Base-by-base conservation (phyloP, 2,888 invertebrate species). In the Sepiola atlantica region DNA sequence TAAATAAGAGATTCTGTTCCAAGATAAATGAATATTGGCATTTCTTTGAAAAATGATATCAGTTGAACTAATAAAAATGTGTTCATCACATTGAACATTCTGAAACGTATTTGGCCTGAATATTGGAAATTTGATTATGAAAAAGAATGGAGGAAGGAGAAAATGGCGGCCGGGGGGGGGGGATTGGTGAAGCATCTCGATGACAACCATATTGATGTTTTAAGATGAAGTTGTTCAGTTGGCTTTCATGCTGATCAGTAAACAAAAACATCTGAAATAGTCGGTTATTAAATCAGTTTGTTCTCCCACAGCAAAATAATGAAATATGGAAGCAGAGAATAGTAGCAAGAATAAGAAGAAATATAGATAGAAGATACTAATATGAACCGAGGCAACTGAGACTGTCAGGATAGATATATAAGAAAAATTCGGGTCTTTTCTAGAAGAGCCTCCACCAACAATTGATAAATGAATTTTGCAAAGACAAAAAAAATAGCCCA, bases 61-160 rank as follows among this genome's bases (percentile, higher is more conserved):
- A n/a, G 77, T 77, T 77, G 77, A 77, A 77, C n/a, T 32, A 77
- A 77, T 77, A 32, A 77, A 77, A 77, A n/a, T 77, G n/a, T 77
- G n/a, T 77, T 77, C 77, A 77, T 77, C 77, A n/a, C 77, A 77
- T 77, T 77, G 32, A 77, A n/a, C n/a, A 77, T 77, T n/a, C 14
- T 77, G n/a, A 32, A 77, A 77, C n/a, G 77, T 77, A 77, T 32
- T 77, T 77, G n/a, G 77, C n/a, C n/a, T n/a, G 32, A 77, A 77
- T 77, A 77, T 32, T 77, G 77, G 77, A n/a, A 77, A 77, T 77
- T 77, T 77, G 77, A 77, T 32, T 77, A 77, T 6, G 16, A 18
- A 77, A 77, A 77, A 77, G 77, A 77, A 16, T 12, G n/a, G 77
- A 1, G n/a, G 77, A 14, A 28, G 77, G 28, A 28, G 32, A 32